phyloP scores from a whole-genome alignment of 2,888 invertebrate species.

The Amphipoea lucens region DNA sequence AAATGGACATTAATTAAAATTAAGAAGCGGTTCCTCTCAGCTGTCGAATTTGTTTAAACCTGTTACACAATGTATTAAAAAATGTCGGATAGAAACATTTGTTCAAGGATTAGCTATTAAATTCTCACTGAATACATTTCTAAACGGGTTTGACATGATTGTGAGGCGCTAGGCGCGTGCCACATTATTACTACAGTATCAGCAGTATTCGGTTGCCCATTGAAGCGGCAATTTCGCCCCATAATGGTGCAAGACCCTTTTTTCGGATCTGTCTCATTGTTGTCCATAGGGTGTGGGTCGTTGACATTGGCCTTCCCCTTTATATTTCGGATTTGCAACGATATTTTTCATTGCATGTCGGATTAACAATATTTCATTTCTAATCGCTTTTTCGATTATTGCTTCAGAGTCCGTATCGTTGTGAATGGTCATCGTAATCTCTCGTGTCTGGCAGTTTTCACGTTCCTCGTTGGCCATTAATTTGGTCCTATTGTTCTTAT shows the following conservation, averaged over 20 bases:
- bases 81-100: constrained; percentile 43
- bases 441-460: constrained; percentile 63
- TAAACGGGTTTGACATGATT: constrained; percentile 71
- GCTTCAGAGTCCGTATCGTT: constrained; percentile 47
- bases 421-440: constrained; percentile 75
- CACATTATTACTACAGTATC: constrained; percentile 75
- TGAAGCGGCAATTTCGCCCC: constrained; percentile 84
- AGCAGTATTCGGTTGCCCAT: constrained; percentile 81
- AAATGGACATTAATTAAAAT: constrained; percentile 45
- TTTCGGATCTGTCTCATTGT: constrained; percentile 84
- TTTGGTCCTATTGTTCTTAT: constrained; percentile 55
- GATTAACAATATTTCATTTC: constrained; percentile 85
- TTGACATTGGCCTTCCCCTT: constrained; percentile 88
- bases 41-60: constrained; percentile 40
- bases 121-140: constrained; percentile 57
- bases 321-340: constrained; percentile 83
- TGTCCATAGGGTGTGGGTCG: constrained; percentile 87
- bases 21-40: constrained; percentile 30
- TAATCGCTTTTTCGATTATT: constrained; percentile 78
- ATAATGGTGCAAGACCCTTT: constrained; percentile 86
- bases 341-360: constrained; percentile 84
- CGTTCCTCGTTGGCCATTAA: constrained; percentile 66
- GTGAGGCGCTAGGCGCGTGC: constrained; percentile 73
- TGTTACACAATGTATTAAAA: constrained; percentile 44
- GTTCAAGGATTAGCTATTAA: constrained; percentile 53